Conservation (phyloP, 1,140 invertebrate species). For the Oedothorax gibbosus region DNA sequence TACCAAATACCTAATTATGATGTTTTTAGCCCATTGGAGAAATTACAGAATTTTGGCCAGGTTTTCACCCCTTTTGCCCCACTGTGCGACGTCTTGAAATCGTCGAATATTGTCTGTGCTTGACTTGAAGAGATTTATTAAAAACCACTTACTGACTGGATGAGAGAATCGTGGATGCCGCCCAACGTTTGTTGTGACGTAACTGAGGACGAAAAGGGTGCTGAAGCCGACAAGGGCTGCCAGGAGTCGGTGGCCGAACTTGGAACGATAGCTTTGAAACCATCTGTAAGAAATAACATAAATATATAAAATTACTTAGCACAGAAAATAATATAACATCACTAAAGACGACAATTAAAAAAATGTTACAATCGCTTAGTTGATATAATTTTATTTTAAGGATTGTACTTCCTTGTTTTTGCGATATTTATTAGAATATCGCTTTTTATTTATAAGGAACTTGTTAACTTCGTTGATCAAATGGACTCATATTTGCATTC, state of each 20-base stretch:
- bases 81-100: background rate
- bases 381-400: too few species aligned
- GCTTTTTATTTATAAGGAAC: too few species aligned
- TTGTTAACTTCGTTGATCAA: too few species aligned
- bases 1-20: too few species aligned
- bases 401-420: too few species aligned
- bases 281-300: slow-evolving; percentile 32
- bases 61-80: too few species aligned
- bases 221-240: slow-evolving; percentile 30
- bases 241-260: slow-evolving; percentile 41
- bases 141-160: slow-evolving; percentile 46
- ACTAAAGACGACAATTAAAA: too few species aligned
- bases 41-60: too few species aligned
- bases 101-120: background rate
- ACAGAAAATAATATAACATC: background rate
- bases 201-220: slow-evolving; percentile 42
- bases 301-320: background rate
- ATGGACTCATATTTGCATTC: too few species aligned
- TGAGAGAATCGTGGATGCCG: slow-evolving; percentile 44
- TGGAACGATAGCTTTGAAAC: slow-evolving; percentile 51
- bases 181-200: slow-evolving; percentile 41
- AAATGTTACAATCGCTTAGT: too few species aligned
- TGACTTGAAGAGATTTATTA: background rate
- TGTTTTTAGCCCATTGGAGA: too few species aligned
- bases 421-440: too few species aligned